Percentiles rank a stretch among this genome's conserved stretches.
Evolutionary conservation across 2,888 invertebrate species (phyloP).

Genomic region (Sylvicola cinctus): DNA sequence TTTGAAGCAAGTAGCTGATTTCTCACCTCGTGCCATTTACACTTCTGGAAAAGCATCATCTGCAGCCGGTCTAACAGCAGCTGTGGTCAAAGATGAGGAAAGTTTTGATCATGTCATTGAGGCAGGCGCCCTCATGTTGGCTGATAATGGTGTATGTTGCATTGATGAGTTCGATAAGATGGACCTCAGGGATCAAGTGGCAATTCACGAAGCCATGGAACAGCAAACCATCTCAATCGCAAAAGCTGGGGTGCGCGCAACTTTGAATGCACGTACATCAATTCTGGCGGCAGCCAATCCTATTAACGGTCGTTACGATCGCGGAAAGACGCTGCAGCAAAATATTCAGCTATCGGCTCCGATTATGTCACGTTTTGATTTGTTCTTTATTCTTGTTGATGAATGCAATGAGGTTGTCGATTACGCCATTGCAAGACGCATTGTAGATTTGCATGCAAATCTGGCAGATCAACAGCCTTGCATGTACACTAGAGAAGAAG

Average conservation of each 20-base stretch:
- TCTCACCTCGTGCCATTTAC: slow-evolving; percentile 90
- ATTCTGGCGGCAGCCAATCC: slow-evolving; percentile 98
- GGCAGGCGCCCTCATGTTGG: slow-evolving; percentile 98
- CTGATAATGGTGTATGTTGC: slow-evolving; percentile 96
- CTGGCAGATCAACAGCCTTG: slow-evolving; percentile 59
- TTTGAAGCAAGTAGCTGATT: slow-evolving; percentile 78
- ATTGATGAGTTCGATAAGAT: too few relatives aligned
- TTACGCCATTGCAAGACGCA: slow-evolving; percentile 90
- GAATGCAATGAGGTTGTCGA: slow-evolving; percentile 91
- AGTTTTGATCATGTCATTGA: slow-evolving; percentile 98
- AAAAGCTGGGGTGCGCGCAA: slow-evolving; percentile 94
- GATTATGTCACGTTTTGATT: slow-evolving; percentile 96
- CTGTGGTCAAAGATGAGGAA: slow-evolving; percentile 93
- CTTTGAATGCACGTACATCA: slow-evolving; percentile 90
- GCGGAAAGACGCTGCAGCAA: slow-evolving; percentile 81
- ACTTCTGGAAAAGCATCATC: slow-evolving; percentile 97
- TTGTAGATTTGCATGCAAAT: slow-evolving; percentile 83
- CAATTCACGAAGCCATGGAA: slow-evolving; percentile 99
- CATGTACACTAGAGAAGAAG: slow-evolving; percentile 71
- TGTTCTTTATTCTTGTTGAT: slow-evolving; percentile 95
- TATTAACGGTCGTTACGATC: slow-evolving; percentile 89
- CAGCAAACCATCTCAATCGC: slow-evolving; percentile 98
- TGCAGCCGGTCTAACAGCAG: slow-evolving; percentile 96
- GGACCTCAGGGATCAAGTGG: slow-evolving; percentile 93
- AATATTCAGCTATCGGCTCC: slow-evolving; percentile 87